Base-by-base conservation (phyloP, 2,888 invertebrate species). In the Fragum fragum region DNA sequence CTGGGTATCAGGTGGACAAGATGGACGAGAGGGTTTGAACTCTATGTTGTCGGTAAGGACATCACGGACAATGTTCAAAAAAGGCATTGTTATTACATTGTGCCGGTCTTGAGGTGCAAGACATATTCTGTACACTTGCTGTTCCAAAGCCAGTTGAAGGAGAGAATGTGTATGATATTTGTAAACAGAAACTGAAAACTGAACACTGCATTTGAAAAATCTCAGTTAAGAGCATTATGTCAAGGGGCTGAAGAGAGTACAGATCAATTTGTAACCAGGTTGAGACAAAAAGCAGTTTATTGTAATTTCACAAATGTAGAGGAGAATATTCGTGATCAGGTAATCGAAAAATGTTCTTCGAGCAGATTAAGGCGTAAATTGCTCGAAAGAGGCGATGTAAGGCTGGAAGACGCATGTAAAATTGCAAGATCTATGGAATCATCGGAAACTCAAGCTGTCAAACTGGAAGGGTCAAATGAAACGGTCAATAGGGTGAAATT, bases 191-290 rank as follows among this genome's bases (percentile, higher is more conserved):
- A n/a, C n/a, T 36, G 5, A 74, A 66, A 47, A 73, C 78, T 39
- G 29, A 83, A 81, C 26, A 72, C 74, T 6, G 69, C 81, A 6
- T 84, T 53, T 53, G 69, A 70, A 29, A 23, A 26, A 9, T 57
- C 66, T 63, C n/a, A 52, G 16, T 86, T 86, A 23, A 39, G 79
- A 39, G 36, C 28, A n/a, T 79, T 83, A 75, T 18, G 36, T 0
- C 86, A 86, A 42, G 39, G 23, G 6, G 16, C 55, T 3, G 18
- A 26, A 1, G 86, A 83, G 57, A 79, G 79, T 5, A 29, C 79
- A 39, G 81, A 81, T 32, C 79, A 86, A 57, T 86, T 57, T 52
- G 66, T 86, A 3, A 74, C 81, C 0, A 16, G 79, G 9, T 73
- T 81, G 36, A 29, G 77, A 32, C 3, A 9, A 6, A 36, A 36